Base-by-base conservation (phyloP, 2,888 invertebrate species). In the Drosophila neotestacea region DNA sequence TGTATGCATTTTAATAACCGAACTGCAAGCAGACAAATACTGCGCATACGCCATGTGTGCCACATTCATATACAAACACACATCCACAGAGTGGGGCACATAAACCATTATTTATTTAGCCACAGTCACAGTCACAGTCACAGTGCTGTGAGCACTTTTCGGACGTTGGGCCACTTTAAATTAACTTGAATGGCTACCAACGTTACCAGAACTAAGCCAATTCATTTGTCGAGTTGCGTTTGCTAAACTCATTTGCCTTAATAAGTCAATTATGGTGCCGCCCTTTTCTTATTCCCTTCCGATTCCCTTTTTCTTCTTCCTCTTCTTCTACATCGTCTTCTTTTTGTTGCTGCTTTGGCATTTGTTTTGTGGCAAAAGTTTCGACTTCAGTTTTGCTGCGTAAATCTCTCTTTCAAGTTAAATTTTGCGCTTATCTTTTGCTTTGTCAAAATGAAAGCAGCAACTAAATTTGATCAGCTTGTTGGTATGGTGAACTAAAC, bases 41-140 rank as follows among this genome's bases (percentile, higher is more conserved):
- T 59, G 80, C 80, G 72, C 80, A 82, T 76, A 84, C 80, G 76
- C 88, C 87, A 82, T 82, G 73, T 85, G 82, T 77, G 72, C 65
- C 60, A 46, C 42, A 50, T 36, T 60, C 36, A 13, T 13, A 58
- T 58, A 60, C 52, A 55, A 27, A 39, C 44, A 41, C 46, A 30
- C 44, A 32, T 6, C 52, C 28, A 46, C 38, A 30, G 41, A 63
- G 27, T 38, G 58, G 50, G 22, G 44, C 64, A 70, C 65, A 84
- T 72, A 77, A 76, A 65, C 76, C 81, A 86, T 88, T 86, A 86
- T 88, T 88, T 84, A 86, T 84, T 85, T 81, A 84, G 58, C 77
- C 77, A 56, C 55, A 42, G 50, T 50, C 13, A 41, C 16, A 55
- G 55, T 50, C 28, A 54, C 32, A 55, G 44, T 56, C 36, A 44